Conservation (phyloP, 2,888 invertebrate genomes). For the Macrosoma leucophasiata region DNA sequence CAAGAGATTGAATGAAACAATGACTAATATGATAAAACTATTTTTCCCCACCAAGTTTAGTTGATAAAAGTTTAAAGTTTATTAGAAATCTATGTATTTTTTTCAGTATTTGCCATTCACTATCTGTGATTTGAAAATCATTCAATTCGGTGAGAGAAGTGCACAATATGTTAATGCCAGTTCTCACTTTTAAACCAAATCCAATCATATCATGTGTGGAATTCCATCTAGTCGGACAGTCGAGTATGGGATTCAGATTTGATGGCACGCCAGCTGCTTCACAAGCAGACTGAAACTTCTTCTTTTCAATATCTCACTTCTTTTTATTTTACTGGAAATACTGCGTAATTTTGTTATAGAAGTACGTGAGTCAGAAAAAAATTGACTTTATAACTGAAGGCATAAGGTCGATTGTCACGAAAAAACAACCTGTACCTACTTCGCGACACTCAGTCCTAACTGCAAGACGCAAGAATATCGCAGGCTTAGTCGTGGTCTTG, state of each 20-base stretch:
- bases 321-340: slow-evolving; percentile 27
- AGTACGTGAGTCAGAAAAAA: slow-evolving; percentile 27
- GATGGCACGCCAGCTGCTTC: slow-evolving; percentile 29
- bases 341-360: slow-evolving; percentile 25
- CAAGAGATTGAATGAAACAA: too few species aligned
- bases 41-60: slow-evolving; percentile 30
- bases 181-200: slow-evolving; percentile 28
- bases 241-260: slow-evolving; percentile 25
- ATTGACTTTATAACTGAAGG: too few species aligned
- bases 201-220: slow-evolving; percentile 28
- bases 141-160: slow-evolving; percentile 26
- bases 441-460: too few species aligned
- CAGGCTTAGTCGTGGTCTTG: too few species aligned
- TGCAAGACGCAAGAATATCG: too few species aligned
- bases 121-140: slow-evolving; percentile 26
- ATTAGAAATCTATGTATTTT: slow-evolving; percentile 26
- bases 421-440: too few species aligned
- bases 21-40: too few species aligned
- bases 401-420: too few species aligned
- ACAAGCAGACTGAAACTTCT: slow-evolving; percentile 28
- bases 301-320: slow-evolving; percentile 26
- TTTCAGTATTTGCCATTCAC: slow-evolving; percentile 26
- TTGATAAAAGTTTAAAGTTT: slow-evolving; percentile 27
- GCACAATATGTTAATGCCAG: slow-evolving; percentile 25
- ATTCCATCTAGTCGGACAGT: slow-evolving; percentile 28